Conservation (phyloP, 2,113 vertebrate genomes). For the Archilochus colubris region DNA sequence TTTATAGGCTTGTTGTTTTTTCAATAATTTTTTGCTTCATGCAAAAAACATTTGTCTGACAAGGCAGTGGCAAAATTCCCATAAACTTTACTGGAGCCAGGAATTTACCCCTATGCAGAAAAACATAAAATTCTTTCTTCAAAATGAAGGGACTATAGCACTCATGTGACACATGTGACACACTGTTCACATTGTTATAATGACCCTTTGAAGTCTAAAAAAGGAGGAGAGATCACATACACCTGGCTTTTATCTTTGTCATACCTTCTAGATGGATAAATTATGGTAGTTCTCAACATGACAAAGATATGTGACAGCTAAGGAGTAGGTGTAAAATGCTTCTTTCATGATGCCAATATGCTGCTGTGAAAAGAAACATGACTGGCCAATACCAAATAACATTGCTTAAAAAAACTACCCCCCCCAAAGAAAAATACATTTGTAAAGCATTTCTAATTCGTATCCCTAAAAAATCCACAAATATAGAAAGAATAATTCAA, state of each 20-base stretch:
- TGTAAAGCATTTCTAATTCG: not conserved
- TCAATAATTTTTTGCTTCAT: conserved; percentile 42
- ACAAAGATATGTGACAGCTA: conserved; percentile 17
- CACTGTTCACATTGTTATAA: conserved; percentile 30
- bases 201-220: conserved; percentile 15
- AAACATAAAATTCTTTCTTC: conserved; percentile 22
- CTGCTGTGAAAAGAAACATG: not conserved
- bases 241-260: conserved; percentile 47
- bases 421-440: not conserved
- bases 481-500: not conserved
- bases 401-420: not conserved
- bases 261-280: conserved; percentile 9
- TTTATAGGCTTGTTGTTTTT: not conserved
- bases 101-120: not conserved
- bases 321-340: conserved; percentile 38
- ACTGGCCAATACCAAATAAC: not conserved
- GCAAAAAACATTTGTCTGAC: conserved; percentile 39
- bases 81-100: not conserved
- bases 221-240: not conserved
- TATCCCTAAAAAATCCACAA: not conserved
- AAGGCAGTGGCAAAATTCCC: conserved; percentile 28
- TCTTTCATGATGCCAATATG: conserved; percentile 32
- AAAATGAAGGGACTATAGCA: not conserved
- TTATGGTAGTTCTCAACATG: not conserved
- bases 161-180: not conserved